A percentile compares a stretch with the other conserved stretches of the same genome.
phyloP scores from a whole-genome alignment of 2,797 vertebrate genomes.

The Peromyscus eremicus region DNA sequence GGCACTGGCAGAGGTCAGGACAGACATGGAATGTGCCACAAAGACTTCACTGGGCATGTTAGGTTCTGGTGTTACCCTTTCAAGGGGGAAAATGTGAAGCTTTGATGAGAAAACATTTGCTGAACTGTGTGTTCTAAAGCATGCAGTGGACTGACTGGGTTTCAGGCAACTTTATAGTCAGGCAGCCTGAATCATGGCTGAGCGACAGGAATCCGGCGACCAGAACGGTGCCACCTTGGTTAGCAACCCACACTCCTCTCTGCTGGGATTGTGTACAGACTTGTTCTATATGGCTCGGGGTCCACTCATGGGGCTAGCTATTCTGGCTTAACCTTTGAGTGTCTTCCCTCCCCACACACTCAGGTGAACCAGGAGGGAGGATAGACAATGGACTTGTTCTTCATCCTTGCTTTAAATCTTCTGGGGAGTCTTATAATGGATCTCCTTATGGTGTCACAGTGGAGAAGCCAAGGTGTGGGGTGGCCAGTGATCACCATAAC shows the following conservation, averaged over 20 bases:
- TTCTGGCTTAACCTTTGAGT: background rate
- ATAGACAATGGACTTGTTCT: background rate
- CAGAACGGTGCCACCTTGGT: background rate
- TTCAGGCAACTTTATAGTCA: background rate
- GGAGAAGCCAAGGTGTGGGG: background rate
- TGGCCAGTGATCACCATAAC: background rate
- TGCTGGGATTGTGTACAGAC: background rate
- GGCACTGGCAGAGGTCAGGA: background rate
- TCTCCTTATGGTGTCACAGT: background rate
- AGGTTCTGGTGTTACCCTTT: background rate
- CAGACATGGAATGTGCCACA: background rate
- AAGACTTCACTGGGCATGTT: background rate
- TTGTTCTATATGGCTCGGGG: background rate
- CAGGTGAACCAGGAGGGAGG: background rate
- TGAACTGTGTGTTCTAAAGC: fast-evolving
- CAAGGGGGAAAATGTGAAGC: background rate
- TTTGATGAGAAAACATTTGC: background rate
- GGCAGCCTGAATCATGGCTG: background rate
- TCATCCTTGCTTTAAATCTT: background rate
- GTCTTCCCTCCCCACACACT: background rate
- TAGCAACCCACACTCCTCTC: no score
- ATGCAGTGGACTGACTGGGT: no score
- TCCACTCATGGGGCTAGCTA: fast-evolving
- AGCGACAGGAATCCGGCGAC: background rate
- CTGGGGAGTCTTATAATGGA: background rate